phyloP scores from a whole-genome alignment of 2,888 invertebrate species.

The Caenorhabditis wallacei region DNA sequence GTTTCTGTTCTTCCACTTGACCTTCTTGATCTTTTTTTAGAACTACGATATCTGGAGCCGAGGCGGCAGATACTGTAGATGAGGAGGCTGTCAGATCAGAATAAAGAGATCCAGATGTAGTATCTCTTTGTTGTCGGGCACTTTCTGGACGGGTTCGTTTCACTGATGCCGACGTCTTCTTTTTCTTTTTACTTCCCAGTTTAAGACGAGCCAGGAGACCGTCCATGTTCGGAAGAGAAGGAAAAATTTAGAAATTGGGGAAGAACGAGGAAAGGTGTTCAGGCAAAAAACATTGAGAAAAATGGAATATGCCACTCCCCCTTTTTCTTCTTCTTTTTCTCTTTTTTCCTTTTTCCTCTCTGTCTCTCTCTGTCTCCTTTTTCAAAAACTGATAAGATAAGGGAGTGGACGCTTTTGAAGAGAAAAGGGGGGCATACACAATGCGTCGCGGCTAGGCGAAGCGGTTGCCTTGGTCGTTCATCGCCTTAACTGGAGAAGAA shows the following conservation, averaged over 20 bases:
- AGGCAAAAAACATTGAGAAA: conserved; percentile 56
- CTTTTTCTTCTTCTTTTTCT: background rate
- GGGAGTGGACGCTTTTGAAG: conserved; percentile 14
- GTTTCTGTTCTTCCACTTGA: conserved; percentile 18
- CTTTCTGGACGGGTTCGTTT: conserved; percentile 31
- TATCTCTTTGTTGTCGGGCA: conserved; percentile 34
- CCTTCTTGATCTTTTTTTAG: conserved; percentile 18
- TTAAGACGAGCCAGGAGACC: conserved; percentile 54
- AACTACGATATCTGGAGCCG: conserved; percentile 30
- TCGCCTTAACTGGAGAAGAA: conserved; percentile 58
- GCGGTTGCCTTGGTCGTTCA: conserved; percentile 65
- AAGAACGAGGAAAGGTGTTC: conserved; percentile 40
- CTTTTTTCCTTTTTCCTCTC: background rate
- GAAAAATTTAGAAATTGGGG: background rate
- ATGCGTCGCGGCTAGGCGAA: conserved; percentile 59
- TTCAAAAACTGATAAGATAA: conserved; percentile 53
- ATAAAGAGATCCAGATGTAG: conserved; percentile 30
- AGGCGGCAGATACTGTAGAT: conserved; percentile 50
- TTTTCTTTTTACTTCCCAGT: conserved; percentile 57
- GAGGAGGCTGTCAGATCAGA: conserved; percentile 53
- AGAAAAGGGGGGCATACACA: conserved; percentile 24
- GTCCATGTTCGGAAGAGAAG: conserved; percentile 28
- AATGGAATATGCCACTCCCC: conserved; percentile 22
- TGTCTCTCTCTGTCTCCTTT: conserved; percentile 10
- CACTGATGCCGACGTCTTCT: conserved; percentile 36